Evolutionary conservation across 2,113 vertebrate species (phyloP), one percentile per base, ranked within the genome.

Genomic region (Octodon degus): DNA sequence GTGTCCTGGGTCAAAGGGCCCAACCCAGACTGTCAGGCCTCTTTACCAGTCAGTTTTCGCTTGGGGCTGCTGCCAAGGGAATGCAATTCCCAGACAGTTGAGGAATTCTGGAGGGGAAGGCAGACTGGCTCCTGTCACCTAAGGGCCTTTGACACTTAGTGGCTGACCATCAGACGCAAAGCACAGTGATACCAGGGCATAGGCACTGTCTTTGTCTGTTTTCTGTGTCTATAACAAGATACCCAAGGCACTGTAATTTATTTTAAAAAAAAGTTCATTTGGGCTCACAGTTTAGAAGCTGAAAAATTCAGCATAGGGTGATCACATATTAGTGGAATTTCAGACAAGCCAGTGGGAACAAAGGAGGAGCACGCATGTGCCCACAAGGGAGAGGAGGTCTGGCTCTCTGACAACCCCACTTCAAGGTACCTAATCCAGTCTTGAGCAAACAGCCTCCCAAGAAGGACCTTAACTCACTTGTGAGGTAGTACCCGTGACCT

Each of bases 401-500:
- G 25, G 72, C 62, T 93, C n/a, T 34, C 43, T 65, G n/a, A 60
- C 79, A 83, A 43, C 81, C 50, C 47, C 8, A 50, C 63, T 12
- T 77, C 25, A 7, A 53, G 68, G 25, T 10, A 67, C 34, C 83
- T 93, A 25, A 79, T 4, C 58, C 50, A 77, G 17, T 72, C 32
- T 55, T n/a, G 6, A 65, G 43, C 8, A 47, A 79, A 22, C 25
- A 43, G 7, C 32, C 27, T 60, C 84, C 3, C 40, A 58, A 55
- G 12, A 77, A 40, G 43, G 22, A n/a, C 30, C 17, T 25, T 60
- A 70, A 81, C 43, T 16, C 34, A 50, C 32, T 25, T 11, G 1
- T 7, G 4, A n/a, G 11, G 50, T 2, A 7, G 16, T n/a, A 27
- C 32, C 47, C 13, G 6, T 0, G 9, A 7, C 25, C 25, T n/a